Evolutionary conservation across 2,113 vertebrate species (phyloP).

Genomic region (Mobula hypostoma): DNA sequence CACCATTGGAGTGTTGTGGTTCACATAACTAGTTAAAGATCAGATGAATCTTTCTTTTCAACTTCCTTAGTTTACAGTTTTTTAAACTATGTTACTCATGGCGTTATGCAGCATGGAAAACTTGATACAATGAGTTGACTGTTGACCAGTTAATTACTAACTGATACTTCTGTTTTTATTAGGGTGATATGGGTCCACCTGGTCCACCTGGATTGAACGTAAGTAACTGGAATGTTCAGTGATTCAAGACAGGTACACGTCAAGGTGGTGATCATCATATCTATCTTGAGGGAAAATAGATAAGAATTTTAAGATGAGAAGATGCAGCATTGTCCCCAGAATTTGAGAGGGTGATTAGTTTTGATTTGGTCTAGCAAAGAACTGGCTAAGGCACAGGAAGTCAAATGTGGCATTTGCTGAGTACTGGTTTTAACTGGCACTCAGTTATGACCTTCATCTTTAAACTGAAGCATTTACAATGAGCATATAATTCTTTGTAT

Average conservation of each 20-base stretch:
- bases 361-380: background rate
- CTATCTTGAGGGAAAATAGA: background rate
- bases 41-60: background rate
- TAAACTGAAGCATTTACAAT: background rate
- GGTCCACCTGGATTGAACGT: conserved; percentile 51
- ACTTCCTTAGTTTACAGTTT: background rate
- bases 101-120: too few relatives aligned
- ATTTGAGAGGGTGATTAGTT: background rate
- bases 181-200: conserved; percentile 55
- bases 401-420: background rate
- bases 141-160: background rate
- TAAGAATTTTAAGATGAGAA: background rate
- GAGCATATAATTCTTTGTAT: too few relatives aligned
- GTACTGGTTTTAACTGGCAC: background rate
- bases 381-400: background rate
- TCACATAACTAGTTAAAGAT: background rate
- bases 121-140: background rate
- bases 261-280: background rate
- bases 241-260: background rate
- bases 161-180: conserved; percentile 37
- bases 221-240: conserved; percentile 44
- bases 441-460: background rate
- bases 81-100: too few relatives aligned
- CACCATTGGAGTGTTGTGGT: background rate
- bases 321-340: background rate